Evolutionary conservation across 2,888 invertebrate species (phyloP).

Genomic region (Phortica okadai): DNA sequence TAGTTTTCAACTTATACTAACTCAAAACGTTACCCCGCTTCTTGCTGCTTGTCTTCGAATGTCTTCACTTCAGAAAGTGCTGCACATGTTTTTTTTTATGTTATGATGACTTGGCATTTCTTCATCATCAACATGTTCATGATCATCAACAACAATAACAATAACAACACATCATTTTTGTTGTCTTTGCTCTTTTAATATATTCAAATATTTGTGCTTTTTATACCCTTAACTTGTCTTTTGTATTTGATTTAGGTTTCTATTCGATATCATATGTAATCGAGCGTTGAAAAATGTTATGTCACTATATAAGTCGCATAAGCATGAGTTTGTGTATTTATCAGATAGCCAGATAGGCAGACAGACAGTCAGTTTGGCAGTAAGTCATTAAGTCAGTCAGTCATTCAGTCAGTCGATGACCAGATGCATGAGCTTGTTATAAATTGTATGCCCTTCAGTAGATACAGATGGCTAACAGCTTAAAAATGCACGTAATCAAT

Average conservation of each 20-base stretch:
- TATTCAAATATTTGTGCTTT: neutral
- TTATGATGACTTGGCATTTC: conserved; percentile 12
- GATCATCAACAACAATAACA: neutral
- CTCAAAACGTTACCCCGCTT: neutral
- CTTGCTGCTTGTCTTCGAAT: neutral
- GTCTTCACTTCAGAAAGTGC: neutral
- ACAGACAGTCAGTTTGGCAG: neutral
- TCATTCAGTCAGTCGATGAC: neutral
- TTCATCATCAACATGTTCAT: neutral
- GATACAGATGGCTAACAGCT: too few relatives aligned
- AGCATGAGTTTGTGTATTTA: neutral
- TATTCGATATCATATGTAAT: neutral
- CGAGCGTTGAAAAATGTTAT: neutral
- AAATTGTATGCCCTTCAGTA: too few relatives aligned
- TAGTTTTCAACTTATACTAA: neutral
- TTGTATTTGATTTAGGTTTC: neutral
- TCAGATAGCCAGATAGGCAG: too few relatives aligned
- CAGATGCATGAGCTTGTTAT: too few relatives aligned
- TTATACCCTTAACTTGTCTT: neutral
- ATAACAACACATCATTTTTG: neutral
- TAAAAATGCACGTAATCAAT: too few relatives aligned
- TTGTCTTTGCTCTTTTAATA: neutral
- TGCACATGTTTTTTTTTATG: neutral
- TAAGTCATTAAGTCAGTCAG: neutral
- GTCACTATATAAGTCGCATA: neutral